Percentiles rank a stretch among this genome's conserved stretches.
These are phyloP conservation scores for Homarus gammarus DNA, from an alignment of 2,888 invertebrate species.

Conservation along the genomic window DNA sequence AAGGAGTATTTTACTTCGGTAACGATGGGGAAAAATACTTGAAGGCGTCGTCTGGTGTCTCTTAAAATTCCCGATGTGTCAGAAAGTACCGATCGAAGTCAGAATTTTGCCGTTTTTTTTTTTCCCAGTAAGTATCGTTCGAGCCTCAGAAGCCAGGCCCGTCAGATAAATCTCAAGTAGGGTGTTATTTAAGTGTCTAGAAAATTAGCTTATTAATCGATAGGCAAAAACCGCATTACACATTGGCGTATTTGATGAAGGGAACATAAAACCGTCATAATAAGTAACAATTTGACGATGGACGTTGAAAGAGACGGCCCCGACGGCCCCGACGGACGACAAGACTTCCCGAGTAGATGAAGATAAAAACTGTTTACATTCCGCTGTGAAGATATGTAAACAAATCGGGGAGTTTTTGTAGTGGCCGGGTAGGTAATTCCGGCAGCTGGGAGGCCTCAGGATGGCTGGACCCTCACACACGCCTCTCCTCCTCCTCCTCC, in stretches of 20 bases:
- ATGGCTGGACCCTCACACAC: background rate
- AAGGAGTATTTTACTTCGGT: background rate
- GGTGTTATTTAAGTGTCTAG: constrained; percentile 45
- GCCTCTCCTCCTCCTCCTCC: background rate
- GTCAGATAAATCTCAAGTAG: constrained; percentile 37
- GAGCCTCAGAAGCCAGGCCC: constrained; percentile 21
- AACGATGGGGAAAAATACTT: background rate
- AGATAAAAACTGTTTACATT: too few species aligned
- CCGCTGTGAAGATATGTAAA: too few species aligned
- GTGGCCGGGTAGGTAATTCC: too few species aligned
- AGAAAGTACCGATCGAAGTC: background rate
- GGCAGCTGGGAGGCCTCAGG: too few species aligned
- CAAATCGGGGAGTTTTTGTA: too few species aligned
- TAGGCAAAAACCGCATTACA: background rate
- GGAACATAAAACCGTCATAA: constrained; percentile 11
- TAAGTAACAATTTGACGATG: background rate
- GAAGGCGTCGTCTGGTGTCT: background rate
- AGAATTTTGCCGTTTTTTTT: too few species aligned
- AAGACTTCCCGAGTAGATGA: too few species aligned
- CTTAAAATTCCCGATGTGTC: background rate
- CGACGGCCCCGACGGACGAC: too few species aligned
- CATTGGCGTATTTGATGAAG: constrained; percentile 5
- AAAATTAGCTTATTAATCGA: constrained; percentile 48
- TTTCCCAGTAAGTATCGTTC: background rate
- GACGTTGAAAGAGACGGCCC: background rate